Conservation (phyloP, 2,113 vertebrate genomes). For the Notechis scutatus region DNA sequence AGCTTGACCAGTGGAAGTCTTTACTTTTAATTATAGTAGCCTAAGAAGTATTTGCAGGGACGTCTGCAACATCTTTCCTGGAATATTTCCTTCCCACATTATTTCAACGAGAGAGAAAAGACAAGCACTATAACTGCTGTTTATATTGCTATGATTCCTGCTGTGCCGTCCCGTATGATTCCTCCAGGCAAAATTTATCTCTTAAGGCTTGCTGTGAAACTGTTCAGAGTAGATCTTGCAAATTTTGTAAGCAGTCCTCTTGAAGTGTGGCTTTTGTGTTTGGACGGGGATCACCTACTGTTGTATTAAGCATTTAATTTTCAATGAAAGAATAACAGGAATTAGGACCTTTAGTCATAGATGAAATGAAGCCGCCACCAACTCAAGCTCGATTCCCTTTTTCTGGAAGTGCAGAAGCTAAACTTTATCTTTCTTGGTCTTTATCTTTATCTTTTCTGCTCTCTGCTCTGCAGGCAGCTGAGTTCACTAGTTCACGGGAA, state of each 20-base stretch:
- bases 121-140: not conserved
- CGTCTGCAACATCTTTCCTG: not conserved
- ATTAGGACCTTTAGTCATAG: not conserved
- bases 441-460: not conserved
- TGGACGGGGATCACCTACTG: not conserved
- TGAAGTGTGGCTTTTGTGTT: not conserved
- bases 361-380: not conserved
- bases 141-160: not conserved
- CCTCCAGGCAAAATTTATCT: not conserved
- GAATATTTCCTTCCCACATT: not conserved
- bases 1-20: not conserved
- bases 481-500: not conserved
- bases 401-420: not conserved
- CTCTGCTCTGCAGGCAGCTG: not conserved
- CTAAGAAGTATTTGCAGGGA: not conserved
- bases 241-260: not conserved
- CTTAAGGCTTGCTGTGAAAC: not conserved
- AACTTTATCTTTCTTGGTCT: not conserved
- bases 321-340: not conserved
- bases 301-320: not conserved
- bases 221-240: not conserved
- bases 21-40: not conserved
- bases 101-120: not conserved
- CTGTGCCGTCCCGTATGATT: not conserved
- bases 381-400: not conserved